Conservation (phyloP, 2,113 vertebrate species). For the Jaculus jaculus region DNA sequence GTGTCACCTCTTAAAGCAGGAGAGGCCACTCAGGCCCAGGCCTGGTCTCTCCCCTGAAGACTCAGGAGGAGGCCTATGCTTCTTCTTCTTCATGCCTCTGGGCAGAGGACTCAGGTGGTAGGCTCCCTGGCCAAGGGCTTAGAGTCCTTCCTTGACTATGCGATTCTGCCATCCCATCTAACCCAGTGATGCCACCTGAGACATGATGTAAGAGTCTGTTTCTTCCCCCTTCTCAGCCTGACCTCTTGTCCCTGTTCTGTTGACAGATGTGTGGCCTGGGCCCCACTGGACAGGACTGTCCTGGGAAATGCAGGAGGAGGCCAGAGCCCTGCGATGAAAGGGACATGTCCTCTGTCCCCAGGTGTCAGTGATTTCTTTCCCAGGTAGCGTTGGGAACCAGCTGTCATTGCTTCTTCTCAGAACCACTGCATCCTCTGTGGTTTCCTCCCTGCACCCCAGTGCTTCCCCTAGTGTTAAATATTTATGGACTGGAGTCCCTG, state of each 20-base stretch:
- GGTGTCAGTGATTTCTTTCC: not conserved
- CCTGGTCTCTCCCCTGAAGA: not conserved
- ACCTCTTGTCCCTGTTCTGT: not conserved
- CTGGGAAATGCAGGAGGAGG: not conserved
- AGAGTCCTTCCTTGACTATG: rapidly evolving
- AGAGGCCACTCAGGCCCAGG: rapidly evolving
- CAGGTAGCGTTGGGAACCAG: slow-evolving; percentile 1
- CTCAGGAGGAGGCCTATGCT: not conserved
- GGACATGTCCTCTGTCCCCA: not conserved
- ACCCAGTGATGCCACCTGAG: not conserved
- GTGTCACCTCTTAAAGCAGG: too few relatives aligned
- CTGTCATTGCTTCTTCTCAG: slow-evolving; percentile 9
- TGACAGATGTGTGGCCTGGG: too few relatives aligned
- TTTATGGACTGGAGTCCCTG: not conserved
- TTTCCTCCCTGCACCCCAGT: rapidly evolving
- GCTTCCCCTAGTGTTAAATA: not conserved
- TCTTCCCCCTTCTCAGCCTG: too few relatives aligned
- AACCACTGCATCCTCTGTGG: rapidly evolving
- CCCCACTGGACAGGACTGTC: too few relatives aligned
- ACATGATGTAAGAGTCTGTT: rapidly evolving
- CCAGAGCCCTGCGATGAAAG: not conserved
- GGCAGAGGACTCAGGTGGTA: not conserved
- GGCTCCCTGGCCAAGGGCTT: rapidly evolving
- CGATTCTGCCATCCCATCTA: rapidly evolving
- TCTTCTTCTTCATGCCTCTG: rapidly evolving